Evolutionary conservation across 2,113 vertebrate species (phyloP), one percentile per base, ranked within the genome.

Genomic region (Eublepharis macularius): DNA sequence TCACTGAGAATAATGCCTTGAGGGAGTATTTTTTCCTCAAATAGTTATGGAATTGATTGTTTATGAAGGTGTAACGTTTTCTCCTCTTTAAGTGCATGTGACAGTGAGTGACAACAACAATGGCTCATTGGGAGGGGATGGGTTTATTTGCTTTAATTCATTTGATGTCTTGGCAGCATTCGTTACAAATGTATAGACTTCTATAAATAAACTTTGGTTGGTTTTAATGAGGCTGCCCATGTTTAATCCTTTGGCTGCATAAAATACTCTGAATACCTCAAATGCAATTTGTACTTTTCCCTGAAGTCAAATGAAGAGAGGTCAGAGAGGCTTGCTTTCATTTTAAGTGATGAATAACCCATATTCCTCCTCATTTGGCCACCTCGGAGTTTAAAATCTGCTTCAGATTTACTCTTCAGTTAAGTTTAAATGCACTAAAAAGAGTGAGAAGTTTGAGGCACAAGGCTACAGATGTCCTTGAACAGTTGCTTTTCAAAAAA

Each of bases 151-250:
- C 90, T 93, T 94, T 95, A 91, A 94, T 95, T 94, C 84, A 90
- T 92, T 63, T 96, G 92, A 93, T 95, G 94, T 95, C 94, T 89
- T 95, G 89, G 93, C 93, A 94, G 94, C 95, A 96, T 92, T 95
- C 95, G 94, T 94, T 95, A 94, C 94, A 92, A 93, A 87, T 96
- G 93, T 96, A 96, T 94, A 96, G 94, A 94, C 93, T 94, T 90
- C 93, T 97, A 94, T 97, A 96, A 97, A 96, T 96, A 97, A 97
- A 97, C 92, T 95, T 92, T 95, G 95, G 93, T 94, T 94, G 95
- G 93, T 95, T 96, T 96, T 95, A 96, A 96, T 92, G 93, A 94
- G 91, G 92, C 90, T 89, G 82, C 89, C 90, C 86, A 80, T 51
- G 92, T 92, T 95, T 87, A 85, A 94, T 96, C 81, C 87, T 91